A percentile compares a stretch with the other conserved stretches of the same genome.
Conservation (phyloP, 2,113 vertebrate genomes). For the Cynocephalus volans region DNA sequence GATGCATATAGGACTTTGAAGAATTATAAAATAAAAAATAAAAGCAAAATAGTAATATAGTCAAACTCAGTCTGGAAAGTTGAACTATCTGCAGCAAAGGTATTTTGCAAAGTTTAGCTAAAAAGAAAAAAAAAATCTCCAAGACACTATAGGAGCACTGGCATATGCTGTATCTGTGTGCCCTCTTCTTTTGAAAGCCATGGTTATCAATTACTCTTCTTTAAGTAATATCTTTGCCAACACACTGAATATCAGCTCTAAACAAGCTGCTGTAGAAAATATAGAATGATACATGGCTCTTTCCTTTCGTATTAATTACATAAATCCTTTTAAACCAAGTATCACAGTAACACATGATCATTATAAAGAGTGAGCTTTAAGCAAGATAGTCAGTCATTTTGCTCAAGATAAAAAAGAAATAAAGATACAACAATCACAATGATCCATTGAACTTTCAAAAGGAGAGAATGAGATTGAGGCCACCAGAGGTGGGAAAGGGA, state of each 20-base stretch:
- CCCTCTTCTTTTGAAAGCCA: background rate
- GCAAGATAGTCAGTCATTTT: background rate
- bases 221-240: constrained; percentile 29
- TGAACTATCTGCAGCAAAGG: background rate
- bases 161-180: background rate
- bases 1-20: background rate
- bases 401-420: constrained; percentile 6
- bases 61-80: background rate
- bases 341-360: background rate
- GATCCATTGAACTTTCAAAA: no score
- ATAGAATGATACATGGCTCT: background rate
- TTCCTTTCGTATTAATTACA: constrained; percentile 25
- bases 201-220: background rate
- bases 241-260: background rate
- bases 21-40: background rate
- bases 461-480: no score
- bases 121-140: background rate
- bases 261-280: constrained; percentile 27
- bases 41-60: background rate
- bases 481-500: no score
- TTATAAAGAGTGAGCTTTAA: background rate
- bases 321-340: constrained; percentile 28
- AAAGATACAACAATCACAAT: no score
- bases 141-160: background rate
- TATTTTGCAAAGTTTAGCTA: constrained; percentile 36